Base-by-base conservation (phyloP, 1,140 invertebrate species). In the Steinernema feltiae region DNA sequence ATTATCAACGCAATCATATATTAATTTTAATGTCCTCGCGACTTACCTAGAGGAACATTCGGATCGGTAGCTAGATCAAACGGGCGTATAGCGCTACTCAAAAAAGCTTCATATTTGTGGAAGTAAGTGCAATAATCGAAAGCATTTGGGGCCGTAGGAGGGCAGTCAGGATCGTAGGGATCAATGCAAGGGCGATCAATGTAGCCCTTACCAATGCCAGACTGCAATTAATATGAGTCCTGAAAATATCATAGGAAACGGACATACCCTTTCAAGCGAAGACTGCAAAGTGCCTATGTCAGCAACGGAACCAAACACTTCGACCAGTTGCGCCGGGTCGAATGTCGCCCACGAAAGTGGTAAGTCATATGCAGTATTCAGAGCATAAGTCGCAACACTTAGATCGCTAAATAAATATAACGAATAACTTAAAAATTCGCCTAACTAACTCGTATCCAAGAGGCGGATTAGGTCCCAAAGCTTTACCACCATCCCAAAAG, bases 91-190 rank as follows among this genome's bases (percentile, higher is more conserved):
- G 12, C 24, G 3, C 7, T 15, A 3, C 24, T 63, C 3, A 17
- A 21, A 27, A 15, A 27, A 3, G 53, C 24, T 63, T 27, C 3
- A 63, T 63, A 63, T 7, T 63, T 27, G 7, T 3, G 7, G 24
- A 63, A 63, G 3, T 17, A 3, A 15, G 7, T 27, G 24, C 53
- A 63, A 27, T 63, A 63, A 3, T 63, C 53, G 24, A 17, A 63
- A 15, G 15, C 53, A 21, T 63, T 63, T 3, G 24, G 12, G 3
- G 53, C 53, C 7, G 53, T 63, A 3, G 12, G 53, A n/a, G 53
- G 53, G 24, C 53, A 63, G 53, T 63, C 24, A 27, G 53, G 53
- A 21, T 63, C 53, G 53, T 63, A 63, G 2, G 53, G 53, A 63
- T 63, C 53, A 63, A 63, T 63, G 53, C 53, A 63, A 3, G 12